Conservation (phyloP, 2,113 vertebrate genomes). For the Pantherophis guttatus region DNA sequence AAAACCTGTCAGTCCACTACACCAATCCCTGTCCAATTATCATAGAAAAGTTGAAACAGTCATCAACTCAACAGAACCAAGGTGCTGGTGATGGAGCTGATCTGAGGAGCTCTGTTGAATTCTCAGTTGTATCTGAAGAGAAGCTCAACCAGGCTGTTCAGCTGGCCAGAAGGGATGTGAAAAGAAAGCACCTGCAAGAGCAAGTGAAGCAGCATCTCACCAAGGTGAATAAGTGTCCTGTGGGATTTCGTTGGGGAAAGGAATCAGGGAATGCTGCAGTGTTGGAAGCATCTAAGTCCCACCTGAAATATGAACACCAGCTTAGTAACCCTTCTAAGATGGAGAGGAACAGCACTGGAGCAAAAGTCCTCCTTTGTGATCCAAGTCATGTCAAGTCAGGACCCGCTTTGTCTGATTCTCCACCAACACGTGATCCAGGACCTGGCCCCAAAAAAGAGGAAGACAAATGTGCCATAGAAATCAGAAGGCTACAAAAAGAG, state of each 20-base stretch:
- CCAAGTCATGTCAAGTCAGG: constrained; percentile 42
- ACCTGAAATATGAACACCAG: constrained; percentile 8
- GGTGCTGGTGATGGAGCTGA: constrained; percentile 47
- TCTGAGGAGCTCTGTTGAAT: constrained; percentile 69
- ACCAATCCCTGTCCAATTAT: constrained; percentile 77
- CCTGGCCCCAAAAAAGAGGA: constrained; percentile 39
- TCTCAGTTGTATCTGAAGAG: constrained; percentile 87
- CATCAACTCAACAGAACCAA: not conserved
- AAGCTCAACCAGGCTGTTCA: constrained; percentile 80
- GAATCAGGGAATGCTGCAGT: not conserved
- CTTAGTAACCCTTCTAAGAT: constrained; percentile 38
- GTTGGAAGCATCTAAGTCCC: constrained; percentile 26
- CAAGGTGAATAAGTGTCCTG: constrained; percentile 36
- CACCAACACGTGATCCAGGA: constrained; percentile 65
- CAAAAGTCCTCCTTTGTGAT: constrained; percentile 59
- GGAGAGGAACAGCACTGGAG: constrained; percentile 49
- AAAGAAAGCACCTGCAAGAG: constrained; percentile 68
- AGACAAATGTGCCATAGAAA: constrained; percentile 65
- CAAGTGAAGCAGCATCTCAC: constrained; percentile 49
- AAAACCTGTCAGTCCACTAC: constrained; percentile 76
- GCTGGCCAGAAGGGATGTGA: constrained; percentile 85
- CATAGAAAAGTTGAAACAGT: constrained; percentile 81
- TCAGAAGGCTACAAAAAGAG: constrained; percentile 76
- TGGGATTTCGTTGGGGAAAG: constrained; percentile 35
- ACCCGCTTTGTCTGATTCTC: constrained; percentile 47